Evolutionary conservation across 2,113 vertebrate genomes (phyloP).

Genomic region (Apodemus speciosus): DNA sequence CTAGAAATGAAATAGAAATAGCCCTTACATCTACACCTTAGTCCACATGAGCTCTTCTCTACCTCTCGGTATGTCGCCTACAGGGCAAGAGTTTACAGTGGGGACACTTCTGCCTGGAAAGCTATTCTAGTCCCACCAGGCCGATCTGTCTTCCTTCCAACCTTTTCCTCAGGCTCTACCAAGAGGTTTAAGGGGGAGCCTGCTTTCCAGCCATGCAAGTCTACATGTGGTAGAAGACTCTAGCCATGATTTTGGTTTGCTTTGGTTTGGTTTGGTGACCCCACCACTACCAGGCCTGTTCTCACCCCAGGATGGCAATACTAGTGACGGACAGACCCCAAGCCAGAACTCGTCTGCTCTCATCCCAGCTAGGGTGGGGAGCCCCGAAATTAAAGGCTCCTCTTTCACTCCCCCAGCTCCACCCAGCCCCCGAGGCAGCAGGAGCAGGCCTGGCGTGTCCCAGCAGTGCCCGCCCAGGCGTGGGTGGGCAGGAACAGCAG

Average conservation of each 20-base stretch:
- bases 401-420: slow-evolving; percentile 74
- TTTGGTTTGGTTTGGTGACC: slow-evolving; percentile 55
- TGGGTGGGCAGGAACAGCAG: slow-evolving; percentile 80
- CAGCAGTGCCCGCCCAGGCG: slow-evolving; percentile 80
- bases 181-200: neutral
- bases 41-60: neutral
- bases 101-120: neutral
- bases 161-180: neutral
- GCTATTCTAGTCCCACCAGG: neutral
- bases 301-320: slow-evolving; percentile 23
- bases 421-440: slow-evolving; percentile 75
- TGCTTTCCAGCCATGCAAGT: neutral
- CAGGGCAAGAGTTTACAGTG: neutral
- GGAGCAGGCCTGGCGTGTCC: slow-evolving; percentile 78
- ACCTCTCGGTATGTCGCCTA: neutral
- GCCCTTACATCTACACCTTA: neutral
- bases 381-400: slow-evolving; percentile 80
- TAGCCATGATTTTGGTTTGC: slow-evolving; percentile 27
- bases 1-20: neutral
- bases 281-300: neutral
- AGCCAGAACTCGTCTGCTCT: slow-evolving; percentile 73
- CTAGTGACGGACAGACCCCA: slow-evolving; percentile 56
- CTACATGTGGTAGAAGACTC: slow-evolving; percentile 33
- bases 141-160: neutral
- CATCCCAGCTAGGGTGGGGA: slow-evolving; percentile 73